A percentile compares a stretch with the other conserved stretches of the same genome.
phyloP scores from a whole-genome alignment of 2,113 vertebrate genomes.

The Opisthocomus hoazin region DNA sequence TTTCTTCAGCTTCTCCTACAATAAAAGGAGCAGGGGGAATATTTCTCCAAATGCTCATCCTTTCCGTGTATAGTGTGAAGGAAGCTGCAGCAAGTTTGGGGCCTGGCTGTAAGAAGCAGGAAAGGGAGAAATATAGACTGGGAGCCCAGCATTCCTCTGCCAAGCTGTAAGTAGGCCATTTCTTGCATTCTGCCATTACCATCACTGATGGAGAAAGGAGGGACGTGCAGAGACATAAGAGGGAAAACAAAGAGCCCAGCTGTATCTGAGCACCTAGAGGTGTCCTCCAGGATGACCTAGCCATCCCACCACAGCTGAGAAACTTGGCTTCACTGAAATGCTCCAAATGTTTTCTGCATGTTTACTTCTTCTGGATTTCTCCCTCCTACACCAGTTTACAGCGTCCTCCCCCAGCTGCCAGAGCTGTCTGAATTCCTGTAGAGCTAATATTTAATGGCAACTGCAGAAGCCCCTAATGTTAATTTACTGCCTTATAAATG shows the following conservation, averaged over 20 bases:
- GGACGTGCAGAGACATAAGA: neutral
- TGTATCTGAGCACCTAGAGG: neutral
- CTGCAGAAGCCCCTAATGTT: slow-evolving; percentile 13
- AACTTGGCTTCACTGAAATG: neutral
- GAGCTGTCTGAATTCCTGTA: neutral
- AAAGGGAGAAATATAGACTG: neutral
- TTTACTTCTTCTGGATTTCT: slow-evolving; percentile 8
- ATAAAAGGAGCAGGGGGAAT: neutral
- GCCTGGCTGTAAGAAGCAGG: neutral
- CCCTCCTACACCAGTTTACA: neutral
- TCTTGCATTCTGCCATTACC: neutral
- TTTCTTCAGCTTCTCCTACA: neutral
- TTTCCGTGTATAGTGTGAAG: neutral
- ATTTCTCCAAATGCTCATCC: neutral
- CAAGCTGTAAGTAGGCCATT: neutral
- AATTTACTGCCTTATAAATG: slow-evolving; percentile 2
- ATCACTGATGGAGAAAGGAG: neutral
- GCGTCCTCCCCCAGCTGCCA: neutral
- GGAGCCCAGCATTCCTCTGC: neutral
- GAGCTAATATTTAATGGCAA: neutral
- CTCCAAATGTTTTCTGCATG: neutral
- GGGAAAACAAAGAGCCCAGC: neutral
- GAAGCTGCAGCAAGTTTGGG: neutral
- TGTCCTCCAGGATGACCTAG: neutral
- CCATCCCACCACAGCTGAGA: neutral